Percentiles rank a stretch among this genome's conserved stretches.
These are phyloP conservation scores for Habropoda laboriosa DNA, from an alignment of 1,140 invertebrate genomes.

Conservation along the genomic window DNA sequence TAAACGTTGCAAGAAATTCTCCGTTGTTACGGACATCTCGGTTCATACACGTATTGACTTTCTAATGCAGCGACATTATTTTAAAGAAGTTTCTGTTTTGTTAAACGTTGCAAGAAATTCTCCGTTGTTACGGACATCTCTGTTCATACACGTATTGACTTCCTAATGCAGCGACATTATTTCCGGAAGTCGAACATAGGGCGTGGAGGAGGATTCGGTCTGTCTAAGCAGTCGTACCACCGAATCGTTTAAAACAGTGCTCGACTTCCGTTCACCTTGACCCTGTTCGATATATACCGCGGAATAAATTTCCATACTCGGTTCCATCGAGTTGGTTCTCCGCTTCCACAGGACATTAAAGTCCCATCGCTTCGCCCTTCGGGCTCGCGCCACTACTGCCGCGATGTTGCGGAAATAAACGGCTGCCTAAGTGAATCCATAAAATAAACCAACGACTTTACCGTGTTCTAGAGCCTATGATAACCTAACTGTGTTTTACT, in stretches of 20 bases:
- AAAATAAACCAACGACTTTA: neutral
- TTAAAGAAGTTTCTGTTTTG: no score
- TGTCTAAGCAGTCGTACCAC: neutral
- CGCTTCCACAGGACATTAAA: neutral
- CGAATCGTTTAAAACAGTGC: neutral
- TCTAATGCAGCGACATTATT: neutral
- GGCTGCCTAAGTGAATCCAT: neutral
- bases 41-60: no score
- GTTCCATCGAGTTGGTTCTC: neutral
- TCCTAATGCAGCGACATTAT: neutral
- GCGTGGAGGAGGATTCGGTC: neutral
- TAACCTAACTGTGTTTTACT: no score
- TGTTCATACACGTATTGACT: neutral
- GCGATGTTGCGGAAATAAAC: neutral
- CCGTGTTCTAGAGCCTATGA: no score
- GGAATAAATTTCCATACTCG: slow-evolving; percentile 28
- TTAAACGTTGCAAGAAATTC: no score
- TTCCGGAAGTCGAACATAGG: neutral
- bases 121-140: neutral
- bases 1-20: no score
- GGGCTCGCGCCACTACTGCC: neutral
- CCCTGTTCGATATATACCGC: neutral
- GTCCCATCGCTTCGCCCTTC: neutral
- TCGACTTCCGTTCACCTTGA: neutral
- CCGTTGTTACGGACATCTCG: neutral